phyloP scores from a whole-genome alignment of 1,140 invertebrate genomes.

The Leguminivora glycinivorella region DNA sequence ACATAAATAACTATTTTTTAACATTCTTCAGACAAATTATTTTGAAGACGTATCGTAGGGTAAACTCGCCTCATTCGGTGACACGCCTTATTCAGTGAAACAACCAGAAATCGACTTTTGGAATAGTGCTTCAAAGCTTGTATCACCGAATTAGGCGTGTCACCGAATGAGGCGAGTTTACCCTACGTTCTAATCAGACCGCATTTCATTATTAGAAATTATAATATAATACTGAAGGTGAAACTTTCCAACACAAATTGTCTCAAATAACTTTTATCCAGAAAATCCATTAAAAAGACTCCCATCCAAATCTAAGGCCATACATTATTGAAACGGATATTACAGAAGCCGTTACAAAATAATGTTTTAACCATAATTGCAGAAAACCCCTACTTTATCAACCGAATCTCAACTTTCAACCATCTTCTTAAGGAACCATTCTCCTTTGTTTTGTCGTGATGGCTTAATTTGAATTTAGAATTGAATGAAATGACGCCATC shows the following conservation, averaged over 20 bases:
- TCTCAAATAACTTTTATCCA: not conserved
- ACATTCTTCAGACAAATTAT: no score
- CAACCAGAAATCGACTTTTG: no score
- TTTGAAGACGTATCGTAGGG: no score
- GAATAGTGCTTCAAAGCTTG: no score
- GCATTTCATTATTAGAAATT: no score
- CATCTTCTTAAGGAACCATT: not conserved
- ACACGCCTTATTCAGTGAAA: no score
- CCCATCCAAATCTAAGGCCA: constrained; percentile 17
- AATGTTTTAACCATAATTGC: constrained; percentile 25
- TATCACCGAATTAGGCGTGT: no score
- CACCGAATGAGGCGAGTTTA: no score
- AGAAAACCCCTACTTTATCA: not conserved
- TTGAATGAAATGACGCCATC: constrained; percentile 25
- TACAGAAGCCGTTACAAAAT: constrained; percentile 18
- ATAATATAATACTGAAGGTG: no score
- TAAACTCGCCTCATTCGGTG: no score
- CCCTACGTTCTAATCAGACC: no score
- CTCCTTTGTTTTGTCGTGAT: not conserved
- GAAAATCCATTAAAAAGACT: constrained; percentile 15
- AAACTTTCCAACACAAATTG: not conserved
- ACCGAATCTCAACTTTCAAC: not conserved
- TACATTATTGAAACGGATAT: constrained; percentile 25
- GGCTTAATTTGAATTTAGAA: constrained; percentile 27
- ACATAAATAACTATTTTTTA: no score